These are phyloP conservation scores for Lobophora halterata DNA, from an alignment of 2,888 invertebrate genomes.

Conservation along the genomic window DNA sequence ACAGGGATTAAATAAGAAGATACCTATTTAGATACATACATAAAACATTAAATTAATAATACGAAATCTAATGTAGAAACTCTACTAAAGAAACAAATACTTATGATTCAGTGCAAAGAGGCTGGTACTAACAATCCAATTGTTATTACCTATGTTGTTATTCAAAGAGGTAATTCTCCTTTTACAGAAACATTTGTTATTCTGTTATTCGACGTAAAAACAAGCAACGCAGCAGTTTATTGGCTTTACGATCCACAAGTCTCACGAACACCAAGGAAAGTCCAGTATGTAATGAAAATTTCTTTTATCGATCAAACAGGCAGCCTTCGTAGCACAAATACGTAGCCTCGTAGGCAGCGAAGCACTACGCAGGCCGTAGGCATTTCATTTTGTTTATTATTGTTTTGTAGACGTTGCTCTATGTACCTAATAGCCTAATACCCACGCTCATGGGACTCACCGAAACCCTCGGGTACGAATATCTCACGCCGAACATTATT, in stretches of 20 bases:
- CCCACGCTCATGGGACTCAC: constrained; percentile 15
- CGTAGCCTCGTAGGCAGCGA: constrained; percentile 19
- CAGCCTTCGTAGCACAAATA: constrained; percentile 26
- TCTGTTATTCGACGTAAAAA: constrained; percentile 26
- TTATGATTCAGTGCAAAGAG: constrained; percentile 5
- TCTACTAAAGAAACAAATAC: not conserved
- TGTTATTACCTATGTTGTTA: constrained; percentile 21
- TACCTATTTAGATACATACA: not conserved
- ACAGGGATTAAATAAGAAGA: too few relatives aligned
- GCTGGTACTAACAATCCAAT: constrained; percentile 16
- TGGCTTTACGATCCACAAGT: constrained; percentile 27
- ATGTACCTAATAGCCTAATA: constrained; percentile 40
- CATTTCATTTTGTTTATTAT: constrained; percentile 45
- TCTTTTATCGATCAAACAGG: constrained; percentile 30
- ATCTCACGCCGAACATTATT: constrained; percentile 40
- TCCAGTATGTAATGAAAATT: constrained; percentile 31
- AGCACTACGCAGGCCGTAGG: constrained; percentile 22
- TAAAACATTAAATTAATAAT: constrained; percentile 6
- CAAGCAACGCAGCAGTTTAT: constrained; percentile 26
- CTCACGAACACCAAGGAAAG: constrained; percentile 20
- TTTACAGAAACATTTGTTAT: constrained; percentile 23
- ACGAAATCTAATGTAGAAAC: too few relatives aligned
- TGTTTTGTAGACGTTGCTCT: constrained; percentile 40
- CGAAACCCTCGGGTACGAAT: constrained; percentile 38
- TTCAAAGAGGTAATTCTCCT: constrained; percentile 24